Evolutionary conservation across 2,113 vertebrate species (phyloP), one percentile per base, ranked within the genome.

Genomic region (Narcine bancroftii): DNA sequence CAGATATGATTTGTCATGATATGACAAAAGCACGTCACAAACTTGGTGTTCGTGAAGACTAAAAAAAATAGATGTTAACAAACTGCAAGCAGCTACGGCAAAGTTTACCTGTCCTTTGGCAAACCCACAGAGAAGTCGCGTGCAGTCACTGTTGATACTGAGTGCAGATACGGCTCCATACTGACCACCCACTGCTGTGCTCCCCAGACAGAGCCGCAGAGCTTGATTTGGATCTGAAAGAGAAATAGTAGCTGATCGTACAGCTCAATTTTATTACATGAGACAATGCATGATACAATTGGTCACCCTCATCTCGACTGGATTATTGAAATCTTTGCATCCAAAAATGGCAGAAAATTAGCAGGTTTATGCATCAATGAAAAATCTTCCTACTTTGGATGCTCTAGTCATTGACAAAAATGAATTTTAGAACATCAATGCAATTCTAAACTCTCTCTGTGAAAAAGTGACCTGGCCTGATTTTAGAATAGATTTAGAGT

Each of bases 101-200:
- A 42, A 47, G 39, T 42, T 36, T 95, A 99, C 99, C 97, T 99
- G 98, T 95, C 99, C 99, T 95, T 99, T 99, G 1, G 98, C 98
- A 93, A 99, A 99, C 6, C 98, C 99, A 83, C 98, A 99, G n/a
- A 99, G 98, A 92, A 99, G 97, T 73, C 98, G 95, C 0, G 99
- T 98, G 79, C 98, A 99, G 94, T 99, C 98, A 0, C 96, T 97
- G 96, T 99, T 99, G 95, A 99, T 97, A 93, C 97, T 99, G 93
- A 99, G 97, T 50, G 99, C 98, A 6, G 99, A 99, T 75, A 99
- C 96, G 0, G 98, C 98, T 0, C 99, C 98, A 7, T 98, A 99
- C 93, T 99, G 98, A 0, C 97, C 97, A n/a, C 99, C 99, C 0
- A 97, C 96, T 0, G 97, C 96, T 0, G 98, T 99, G 95, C 96